Percentiles rank a stretch among this genome's conserved stretches.
These are phyloP conservation scores for Abrostola triplasia DNA, from an alignment of 2,888 invertebrate genomes.

Conservation along the genomic window DNA sequence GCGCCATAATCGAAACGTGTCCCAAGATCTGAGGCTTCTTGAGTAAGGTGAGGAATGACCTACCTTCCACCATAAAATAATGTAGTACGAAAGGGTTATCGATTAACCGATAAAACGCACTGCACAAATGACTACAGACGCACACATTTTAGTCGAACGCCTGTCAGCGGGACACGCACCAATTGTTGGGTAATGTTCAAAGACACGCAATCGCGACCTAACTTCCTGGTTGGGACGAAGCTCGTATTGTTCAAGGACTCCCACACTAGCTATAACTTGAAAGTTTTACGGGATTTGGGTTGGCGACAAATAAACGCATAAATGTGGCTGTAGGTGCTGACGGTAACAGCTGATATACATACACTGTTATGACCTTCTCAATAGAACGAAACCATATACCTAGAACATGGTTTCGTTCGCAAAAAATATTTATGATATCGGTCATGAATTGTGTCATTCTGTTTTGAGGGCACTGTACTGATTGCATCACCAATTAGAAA, in stretches of 20 bases:
- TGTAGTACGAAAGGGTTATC: constrained; percentile 53
- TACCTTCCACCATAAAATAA: background rate
- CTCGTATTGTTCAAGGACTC: constrained; percentile 79
- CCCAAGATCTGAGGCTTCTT: constrained; percentile 10
- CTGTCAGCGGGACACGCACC: constrained; percentile 73
- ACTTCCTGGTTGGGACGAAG: constrained; percentile 75
- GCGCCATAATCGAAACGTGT: too few species aligned
- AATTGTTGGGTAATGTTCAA: constrained; percentile 61
- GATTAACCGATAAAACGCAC: constrained; percentile 74
- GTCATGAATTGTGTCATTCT: too few species aligned
- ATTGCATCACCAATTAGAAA: too few species aligned
- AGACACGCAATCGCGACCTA: constrained; percentile 73
- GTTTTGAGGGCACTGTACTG: too few species aligned
- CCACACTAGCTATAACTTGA: constrained; percentile 63
- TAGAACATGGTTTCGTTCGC: background rate
- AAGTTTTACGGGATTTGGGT: constrained; percentile 57
- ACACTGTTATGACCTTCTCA: too few species aligned
- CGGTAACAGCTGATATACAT: background rate
- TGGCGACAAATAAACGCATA: constrained; percentile 35
- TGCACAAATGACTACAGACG: constrained; percentile 59
- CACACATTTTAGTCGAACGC: constrained; percentile 72
- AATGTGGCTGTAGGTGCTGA: constrained; percentile 19
- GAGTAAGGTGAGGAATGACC: background rate
- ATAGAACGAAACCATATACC: background rate
- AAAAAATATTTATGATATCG: too few species aligned